phyloP scores from a whole-genome alignment of 1,140 invertebrate species.

The Homalodisca vitripennis region DNA sequence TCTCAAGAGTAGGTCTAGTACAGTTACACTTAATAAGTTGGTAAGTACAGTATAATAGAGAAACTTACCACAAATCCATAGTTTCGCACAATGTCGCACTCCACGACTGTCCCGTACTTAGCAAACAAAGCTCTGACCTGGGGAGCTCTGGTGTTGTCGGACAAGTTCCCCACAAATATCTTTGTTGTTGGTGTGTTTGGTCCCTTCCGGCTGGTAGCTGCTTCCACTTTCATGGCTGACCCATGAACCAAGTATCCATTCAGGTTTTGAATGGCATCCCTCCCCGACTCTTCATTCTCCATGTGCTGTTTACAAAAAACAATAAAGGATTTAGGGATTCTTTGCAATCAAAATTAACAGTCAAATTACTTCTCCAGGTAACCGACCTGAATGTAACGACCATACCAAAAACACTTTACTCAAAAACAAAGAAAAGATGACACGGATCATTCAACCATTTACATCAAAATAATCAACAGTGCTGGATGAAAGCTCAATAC shows the following conservation, averaged over 20 bases:
- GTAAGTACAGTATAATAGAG: no score
- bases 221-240: slow-evolving; percentile 88
- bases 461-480: no score
- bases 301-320: slow-evolving; percentile 67
- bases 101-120: slow-evolving; percentile 84
- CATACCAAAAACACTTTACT: no score
- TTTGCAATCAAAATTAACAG: no score
- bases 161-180: slow-evolving; percentile 88
- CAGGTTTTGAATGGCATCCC: slow-evolving; percentile 87
- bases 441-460: no score
- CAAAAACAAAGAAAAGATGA: no score
- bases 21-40: no score
- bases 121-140: slow-evolving; percentile 84
- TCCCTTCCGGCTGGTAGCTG: slow-evolving; percentile 80
- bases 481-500: no score
- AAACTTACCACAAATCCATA: slow-evolving; percentile 78
- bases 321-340: no score
- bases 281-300: slow-evolving; percentile 88
- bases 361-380: no score
- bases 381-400: no score
- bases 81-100: slow-evolving; percentile 88
- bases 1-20: no score
- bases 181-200: slow-evolving; percentile 83
- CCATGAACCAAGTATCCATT: slow-evolving; percentile 87
- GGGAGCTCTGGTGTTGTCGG: slow-evolving; percentile 83